Conservation (phyloP, 1,140 invertebrate genomes). For the Calephelis nemesis region DNA sequence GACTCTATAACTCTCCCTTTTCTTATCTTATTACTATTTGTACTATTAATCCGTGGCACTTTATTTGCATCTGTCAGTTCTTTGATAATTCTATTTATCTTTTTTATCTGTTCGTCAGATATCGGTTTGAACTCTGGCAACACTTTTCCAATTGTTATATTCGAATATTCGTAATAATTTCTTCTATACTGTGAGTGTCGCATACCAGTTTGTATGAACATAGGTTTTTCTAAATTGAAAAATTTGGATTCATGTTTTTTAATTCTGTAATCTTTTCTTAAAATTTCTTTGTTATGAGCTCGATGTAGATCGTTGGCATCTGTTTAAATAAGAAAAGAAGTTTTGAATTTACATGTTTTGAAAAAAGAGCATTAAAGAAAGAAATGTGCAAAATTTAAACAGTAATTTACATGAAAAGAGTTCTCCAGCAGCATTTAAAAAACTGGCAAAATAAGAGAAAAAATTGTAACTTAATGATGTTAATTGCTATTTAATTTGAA, state of each 20-base stretch:
- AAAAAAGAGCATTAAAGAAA: neutral
- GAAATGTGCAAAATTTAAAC: too few relatives aligned
- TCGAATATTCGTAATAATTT: conserved; percentile 48
- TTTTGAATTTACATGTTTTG: conserved; percentile 13
- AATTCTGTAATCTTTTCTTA: conserved; percentile 35
- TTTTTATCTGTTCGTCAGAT: conserved; percentile 63
- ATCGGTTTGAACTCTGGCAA: conserved; percentile 69
- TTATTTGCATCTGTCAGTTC: conserved; percentile 48
- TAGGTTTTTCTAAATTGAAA: conserved; percentile 53
- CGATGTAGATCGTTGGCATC: conserved; percentile 72
- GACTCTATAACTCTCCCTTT: conserved; percentile 55
- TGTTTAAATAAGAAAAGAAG: conserved; percentile 59
- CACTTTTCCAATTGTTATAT: conserved; percentile 43
- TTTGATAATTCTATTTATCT: conserved; percentile 59
- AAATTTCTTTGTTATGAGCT: conserved; percentile 51
- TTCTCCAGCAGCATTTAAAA: too few relatives aligned
- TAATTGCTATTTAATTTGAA: too few relatives aligned
- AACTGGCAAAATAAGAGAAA: too few relatives aligned
- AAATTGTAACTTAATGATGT: too few relatives aligned
- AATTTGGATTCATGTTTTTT: conserved; percentile 38
- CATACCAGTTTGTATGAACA: conserved; percentile 65
- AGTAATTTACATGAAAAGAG: too few relatives aligned
- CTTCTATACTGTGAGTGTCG: conserved; percentile 40
- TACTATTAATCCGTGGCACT: conserved; percentile 34
- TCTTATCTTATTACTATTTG: conserved; percentile 41